Evolutionary conservation across 35 echinoderm and acorn worm genomes (phyloP), one percentile per base, ranked within the genome.

Genomic region (Heliocidaris erythrogramma): DNA sequence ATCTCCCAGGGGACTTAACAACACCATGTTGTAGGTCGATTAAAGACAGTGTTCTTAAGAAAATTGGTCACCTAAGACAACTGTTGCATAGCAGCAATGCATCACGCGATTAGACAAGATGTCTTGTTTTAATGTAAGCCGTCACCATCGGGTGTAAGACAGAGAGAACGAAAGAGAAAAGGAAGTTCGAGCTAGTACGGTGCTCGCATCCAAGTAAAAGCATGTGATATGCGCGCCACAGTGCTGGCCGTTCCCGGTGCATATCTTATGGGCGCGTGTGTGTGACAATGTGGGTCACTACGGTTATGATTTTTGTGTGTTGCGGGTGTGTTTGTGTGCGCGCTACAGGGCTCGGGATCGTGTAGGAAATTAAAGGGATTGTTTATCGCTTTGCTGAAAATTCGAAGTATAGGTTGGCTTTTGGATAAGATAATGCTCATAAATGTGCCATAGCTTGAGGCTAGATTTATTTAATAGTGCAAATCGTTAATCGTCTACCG

Each of bases 221-320:
- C 17, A 78, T 78, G 65, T 24, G 21, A n/a, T 56, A 56, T 2
- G 52, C 13, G 50, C 50, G 13, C 52, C 11, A 9, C 35, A 42
- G 21, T 56, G 52, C 14, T 10, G 8, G 14, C 52, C 11, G 1
- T 56, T 14, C 52, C 14, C 52, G 52, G 52, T 11, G 65, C 21
- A 24, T n/a, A 21, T 78, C 65, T 24, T 78, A n/a, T 78, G 65
- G 21, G 65, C 24, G 61, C 24, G 61, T 78, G 65, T 21, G 5
- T 56, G 27, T 78, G 65, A 27, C 18, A 7, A 24, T 78, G 65
- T 78, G 65, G 60, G 65, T 78, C n/a, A 24, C 21, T 27, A 78
- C 65, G 65, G 65, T 78, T n/a, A 78, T 78, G 65, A 78, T 78
- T 78, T 78, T 18, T 78, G 24, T 78, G 65, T 78, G 65, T n/a